phyloP scores from a whole-genome alignment of 2,888 invertebrate genomes.

The Spisula subtruncata region DNA sequence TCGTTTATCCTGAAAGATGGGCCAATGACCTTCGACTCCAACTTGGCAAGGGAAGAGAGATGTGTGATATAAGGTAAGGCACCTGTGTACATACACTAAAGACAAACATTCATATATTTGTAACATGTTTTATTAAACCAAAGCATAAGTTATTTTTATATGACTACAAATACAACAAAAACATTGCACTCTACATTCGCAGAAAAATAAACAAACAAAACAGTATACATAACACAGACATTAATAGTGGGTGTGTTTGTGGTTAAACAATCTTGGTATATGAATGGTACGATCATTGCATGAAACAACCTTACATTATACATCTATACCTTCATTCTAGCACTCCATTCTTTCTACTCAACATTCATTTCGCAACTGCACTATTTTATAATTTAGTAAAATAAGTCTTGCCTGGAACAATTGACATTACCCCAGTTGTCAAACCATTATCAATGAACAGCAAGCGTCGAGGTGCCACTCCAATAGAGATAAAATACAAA shows the following conservation, averaged over 20 bases:
- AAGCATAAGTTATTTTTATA: slow-evolving; percentile 47
- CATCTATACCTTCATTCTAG: neutral
- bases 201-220: slow-evolving; percentile 26
- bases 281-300: slow-evolving; percentile 1
- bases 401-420: too few species aligned
- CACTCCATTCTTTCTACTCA: neutral
- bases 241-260: neutral
- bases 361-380: too few species aligned
- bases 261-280: neutral
- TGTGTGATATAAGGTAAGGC: too few species aligned
- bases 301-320: neutral
- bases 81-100: too few species aligned
- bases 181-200: slow-evolving; percentile 46
- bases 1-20: too few species aligned
- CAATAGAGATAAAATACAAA: too few species aligned
- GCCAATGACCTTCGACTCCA: too few species aligned
- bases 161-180: slow-evolving; percentile 27
- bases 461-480: too few species aligned
- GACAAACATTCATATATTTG: neutral
- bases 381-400: too few species aligned
- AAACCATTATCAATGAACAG: too few species aligned
- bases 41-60: too few species aligned
- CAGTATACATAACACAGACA: slow-evolving; percentile 6
- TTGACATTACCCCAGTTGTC: too few species aligned
- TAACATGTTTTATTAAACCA: slow-evolving; percentile 47